phyloP scores from a whole-genome alignment of 2,888 invertebrate species.

The Ennomos erosarius region DNA sequence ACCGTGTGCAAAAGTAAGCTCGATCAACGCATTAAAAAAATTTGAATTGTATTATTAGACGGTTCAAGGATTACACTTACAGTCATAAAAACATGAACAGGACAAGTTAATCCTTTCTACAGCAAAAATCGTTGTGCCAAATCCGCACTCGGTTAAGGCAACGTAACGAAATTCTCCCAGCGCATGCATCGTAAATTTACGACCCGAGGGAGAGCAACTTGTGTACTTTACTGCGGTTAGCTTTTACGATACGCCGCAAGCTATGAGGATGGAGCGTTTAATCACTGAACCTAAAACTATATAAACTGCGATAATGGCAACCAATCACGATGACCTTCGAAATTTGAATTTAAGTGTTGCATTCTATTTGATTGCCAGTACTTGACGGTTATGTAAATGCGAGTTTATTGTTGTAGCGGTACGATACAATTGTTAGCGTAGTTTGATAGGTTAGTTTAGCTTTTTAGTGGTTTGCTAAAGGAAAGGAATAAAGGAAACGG shows the following conservation, averaged over 20 bases:
- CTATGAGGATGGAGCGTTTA: slow-evolving; percentile 45
- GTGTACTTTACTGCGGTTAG: slow-evolving; percentile 80
- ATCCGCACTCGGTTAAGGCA: slow-evolving; percentile 65
- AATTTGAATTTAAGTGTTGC: neutral
- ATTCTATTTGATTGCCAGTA: neutral
- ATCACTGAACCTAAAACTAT: slow-evolving; percentile 31
- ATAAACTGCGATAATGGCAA: slow-evolving; percentile 34
- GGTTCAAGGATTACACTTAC: too few relatives aligned
- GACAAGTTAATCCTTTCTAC: slow-evolving; percentile 15
- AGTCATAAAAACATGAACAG: slow-evolving; percentile 5
- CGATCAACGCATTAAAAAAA: too few relatives aligned
- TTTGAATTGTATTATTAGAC: too few relatives aligned
- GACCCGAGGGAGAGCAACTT: slow-evolving; percentile 75
- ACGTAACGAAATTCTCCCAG: slow-evolving; percentile 73
- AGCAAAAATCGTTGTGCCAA: slow-evolving; percentile 66
- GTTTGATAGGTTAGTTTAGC: slow-evolving; percentile 19
- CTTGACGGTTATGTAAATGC: slow-evolving; percentile 1
- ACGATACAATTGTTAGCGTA: slow-evolving; percentile 1
- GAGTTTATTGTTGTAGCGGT: slow-evolving; percentile 5
- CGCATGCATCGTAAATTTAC: slow-evolving; percentile 81
- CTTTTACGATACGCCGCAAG: slow-evolving; percentile 60
- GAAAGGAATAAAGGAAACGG: slow-evolving; percentile 14
- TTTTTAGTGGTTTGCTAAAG: slow-evolving; percentile 22
- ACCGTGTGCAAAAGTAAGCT: too few relatives aligned
- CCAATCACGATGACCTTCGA: slow-evolving; percentile 15